phyloP scores from a whole-genome alignment of 2,113 vertebrate species.

The Himantopus leucocephalus region DNA sequence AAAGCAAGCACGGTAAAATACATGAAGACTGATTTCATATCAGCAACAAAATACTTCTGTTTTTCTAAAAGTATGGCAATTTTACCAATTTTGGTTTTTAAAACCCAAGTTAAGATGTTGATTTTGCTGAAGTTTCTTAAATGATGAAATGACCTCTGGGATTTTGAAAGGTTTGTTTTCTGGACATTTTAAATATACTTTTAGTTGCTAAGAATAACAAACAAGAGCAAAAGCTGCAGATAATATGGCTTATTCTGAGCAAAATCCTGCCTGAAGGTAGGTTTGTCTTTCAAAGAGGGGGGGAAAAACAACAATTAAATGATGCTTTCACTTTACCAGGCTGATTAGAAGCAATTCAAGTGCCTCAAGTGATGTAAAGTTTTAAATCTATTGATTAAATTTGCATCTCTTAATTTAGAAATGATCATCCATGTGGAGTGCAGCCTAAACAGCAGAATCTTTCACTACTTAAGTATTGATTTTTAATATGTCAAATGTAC shows the following conservation, averaged over 20 bases:
- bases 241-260: not conserved
- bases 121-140: not conserved
- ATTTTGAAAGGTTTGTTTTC: not conserved
- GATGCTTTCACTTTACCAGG: slow-evolving; percentile 20
- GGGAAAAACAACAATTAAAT: slow-evolving; percentile 15
- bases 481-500: slow-evolving; percentile 35
- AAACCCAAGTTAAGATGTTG: not conserved
- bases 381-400: slow-evolving; percentile 70
- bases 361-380: slow-evolving; percentile 48
- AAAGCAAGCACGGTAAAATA: not conserved
- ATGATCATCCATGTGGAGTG: slow-evolving; percentile 26
- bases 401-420: slow-evolving; percentile 69
- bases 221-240: not conserved
- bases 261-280: not conserved
- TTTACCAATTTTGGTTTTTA: not conserved
- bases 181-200: not conserved
- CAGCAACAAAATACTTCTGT: not conserved
- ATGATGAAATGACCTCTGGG: not conserved
- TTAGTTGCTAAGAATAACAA: not conserved
- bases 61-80: not conserved
- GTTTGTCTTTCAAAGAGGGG: slow-evolving; percentile 7
- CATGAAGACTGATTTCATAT: not conserved
- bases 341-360: slow-evolving; percentile 62
- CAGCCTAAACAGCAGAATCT: slow-evolving; percentile 49
- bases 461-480: slow-evolving; percentile 25